phyloP scores from a whole-genome alignment of 2,113 vertebrate genomes.

The Martes martes region DNA sequence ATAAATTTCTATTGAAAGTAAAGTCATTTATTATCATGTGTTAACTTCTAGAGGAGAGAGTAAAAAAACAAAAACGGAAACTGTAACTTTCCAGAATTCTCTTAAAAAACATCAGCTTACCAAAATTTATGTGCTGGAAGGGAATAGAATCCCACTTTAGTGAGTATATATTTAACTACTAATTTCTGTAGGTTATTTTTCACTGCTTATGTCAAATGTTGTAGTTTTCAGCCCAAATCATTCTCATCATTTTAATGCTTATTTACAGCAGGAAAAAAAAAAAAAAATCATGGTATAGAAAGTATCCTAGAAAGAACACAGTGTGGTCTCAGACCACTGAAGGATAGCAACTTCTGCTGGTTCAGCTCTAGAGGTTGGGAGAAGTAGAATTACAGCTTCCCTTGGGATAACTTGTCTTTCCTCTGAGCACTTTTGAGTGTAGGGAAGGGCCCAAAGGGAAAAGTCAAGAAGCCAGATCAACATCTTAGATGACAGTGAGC shows the following conservation, averaged over 20 bases:
- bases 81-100: neutral
- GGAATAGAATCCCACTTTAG: neutral
- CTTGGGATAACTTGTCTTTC: conserved; percentile 44
- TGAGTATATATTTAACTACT: neutral
- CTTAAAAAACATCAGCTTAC: neutral
- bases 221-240: neutral
- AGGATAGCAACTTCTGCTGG: neutral
- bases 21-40: neutral
- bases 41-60: neutral
- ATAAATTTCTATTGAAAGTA: neutral
- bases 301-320: conserved; percentile 5
- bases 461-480: neutral
- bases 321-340: conserved; percentile 45
- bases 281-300: neutral
- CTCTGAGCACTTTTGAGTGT: neutral
- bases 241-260: neutral
- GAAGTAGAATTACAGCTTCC: neutral
- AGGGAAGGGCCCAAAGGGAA: conserved; percentile 18
- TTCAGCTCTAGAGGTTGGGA: neutral
- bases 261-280: neutral
- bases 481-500: conserved; percentile 48
- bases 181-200: neutral
- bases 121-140: neutral
- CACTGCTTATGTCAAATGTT: neutral
- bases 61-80: neutral